Evolutionary conservation across 2,113 vertebrate genomes (phyloP).

Genomic region (Chaetorhynchus papuensis): DNA sequence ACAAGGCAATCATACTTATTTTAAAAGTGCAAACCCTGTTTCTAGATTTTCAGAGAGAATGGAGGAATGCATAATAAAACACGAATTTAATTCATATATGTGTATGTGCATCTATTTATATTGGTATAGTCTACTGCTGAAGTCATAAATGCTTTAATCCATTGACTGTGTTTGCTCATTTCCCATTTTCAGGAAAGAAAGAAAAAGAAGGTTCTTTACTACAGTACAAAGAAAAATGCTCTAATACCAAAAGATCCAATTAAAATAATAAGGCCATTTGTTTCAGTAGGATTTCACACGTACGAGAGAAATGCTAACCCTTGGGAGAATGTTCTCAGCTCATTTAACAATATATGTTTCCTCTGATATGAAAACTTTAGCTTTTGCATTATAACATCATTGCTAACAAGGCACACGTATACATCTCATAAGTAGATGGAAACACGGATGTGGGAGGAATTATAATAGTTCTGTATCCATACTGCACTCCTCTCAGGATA

Average conservation of each 20-base stretch:
- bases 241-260: conserved; percentile 66
- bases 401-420: conserved; percentile 56
- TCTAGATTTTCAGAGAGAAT: not conserved
- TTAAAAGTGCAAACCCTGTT: not conserved
- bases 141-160: conserved; percentile 44
- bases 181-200: conserved; percentile 26
- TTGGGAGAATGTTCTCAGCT: conserved; percentile 64
- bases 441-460: not conserved
- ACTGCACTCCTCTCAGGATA: conserved; percentile 8
- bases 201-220: conserved; percentile 28
- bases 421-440: conserved; percentile 23
- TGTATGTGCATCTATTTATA: not conserved
- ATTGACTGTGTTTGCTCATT: not conserved
- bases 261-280: conserved; percentile 69
- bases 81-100: not conserved
- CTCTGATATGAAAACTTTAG: conserved; percentile 38
- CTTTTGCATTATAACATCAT: conserved; percentile 55
- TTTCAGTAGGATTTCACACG: conserved; percentile 58
- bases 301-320: conserved; percentile 56
- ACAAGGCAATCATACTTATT: not conserved
- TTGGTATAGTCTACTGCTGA: not conserved
- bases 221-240: conserved; percentile 49
- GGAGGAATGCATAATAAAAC: not conserved
- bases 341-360: conserved; percentile 58
- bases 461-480: conserved; percentile 21